A percentile compares a stretch with the other conserved stretches of the same genome.
Conservation (phyloP, 2,797 vertebrate species). For the Alca torda region DNA sequence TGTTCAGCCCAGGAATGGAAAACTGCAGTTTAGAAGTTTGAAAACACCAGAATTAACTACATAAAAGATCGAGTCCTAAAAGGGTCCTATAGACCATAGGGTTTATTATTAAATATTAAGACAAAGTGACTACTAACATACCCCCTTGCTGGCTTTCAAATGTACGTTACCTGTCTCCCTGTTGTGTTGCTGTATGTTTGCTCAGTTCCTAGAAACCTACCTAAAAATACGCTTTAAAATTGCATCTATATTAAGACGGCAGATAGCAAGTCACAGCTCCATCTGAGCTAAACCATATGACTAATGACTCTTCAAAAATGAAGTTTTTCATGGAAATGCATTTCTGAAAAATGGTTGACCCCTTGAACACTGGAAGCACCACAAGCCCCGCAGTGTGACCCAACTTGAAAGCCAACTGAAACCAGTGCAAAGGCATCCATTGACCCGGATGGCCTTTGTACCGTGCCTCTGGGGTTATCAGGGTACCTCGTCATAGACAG, state of each 20-base stretch:
- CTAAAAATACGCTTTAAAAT: conserved; percentile 13
- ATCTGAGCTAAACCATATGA: neutral
- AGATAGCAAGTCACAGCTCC: neutral
- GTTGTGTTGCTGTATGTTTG: neutral
- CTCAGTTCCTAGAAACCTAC: neutral
- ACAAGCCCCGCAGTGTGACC: neutral
- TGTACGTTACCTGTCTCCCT: neutral
- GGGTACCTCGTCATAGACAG: neutral
- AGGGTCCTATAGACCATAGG: neutral
- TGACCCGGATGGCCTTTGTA: neutral
- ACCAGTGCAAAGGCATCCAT: neutral
- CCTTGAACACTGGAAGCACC: neutral
- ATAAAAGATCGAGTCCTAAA: neutral
- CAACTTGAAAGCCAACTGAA: neutral
- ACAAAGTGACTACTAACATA: neutral
- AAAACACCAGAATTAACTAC: neutral
- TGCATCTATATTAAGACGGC: neutral
- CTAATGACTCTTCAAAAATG: neutral
- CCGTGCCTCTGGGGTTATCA: neutral
- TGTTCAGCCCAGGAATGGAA: neutral
- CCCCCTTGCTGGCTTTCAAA: neutral
- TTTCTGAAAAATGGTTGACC: conserved; percentile 1
- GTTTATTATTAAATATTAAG: neutral
- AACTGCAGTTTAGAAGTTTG: neutral
- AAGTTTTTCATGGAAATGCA: conserved; percentile 1